A percentile compares a stretch with the other conserved stretches of the same genome.
These are phyloP conservation scores for Chitala chitala DNA, from an alignment of 2,113 vertebrate genomes.

Conservation along the genomic window DNA sequence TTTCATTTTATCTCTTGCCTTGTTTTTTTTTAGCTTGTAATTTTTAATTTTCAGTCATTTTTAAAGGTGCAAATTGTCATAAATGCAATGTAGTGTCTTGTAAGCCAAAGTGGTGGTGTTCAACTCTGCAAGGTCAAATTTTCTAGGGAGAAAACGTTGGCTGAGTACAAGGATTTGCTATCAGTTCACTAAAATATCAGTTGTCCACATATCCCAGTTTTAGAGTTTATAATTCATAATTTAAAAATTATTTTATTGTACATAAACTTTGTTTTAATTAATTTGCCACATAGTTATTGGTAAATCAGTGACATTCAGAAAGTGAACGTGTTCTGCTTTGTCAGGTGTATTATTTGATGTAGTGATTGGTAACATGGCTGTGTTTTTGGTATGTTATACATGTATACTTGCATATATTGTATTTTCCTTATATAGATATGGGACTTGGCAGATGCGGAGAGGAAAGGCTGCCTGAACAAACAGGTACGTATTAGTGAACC, in stretches of 20 bases:
- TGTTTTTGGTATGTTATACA: constrained; percentile 15
- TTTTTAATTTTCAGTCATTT: no score
- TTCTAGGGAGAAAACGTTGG: no score
- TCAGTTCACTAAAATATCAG: no score
- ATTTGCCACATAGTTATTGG: neutral
- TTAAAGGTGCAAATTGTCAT: no score
- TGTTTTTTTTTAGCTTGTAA: neutral
- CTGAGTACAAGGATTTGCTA: no score
- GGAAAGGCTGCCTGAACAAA: constrained; percentile 89
- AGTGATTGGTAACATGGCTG: no score
- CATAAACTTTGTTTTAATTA: neutral
- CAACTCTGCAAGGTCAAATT: no score
- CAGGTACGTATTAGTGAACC: constrained; percentile 67
- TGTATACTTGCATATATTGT: neutral
- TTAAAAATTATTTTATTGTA: neutral
- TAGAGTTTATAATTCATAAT: neutral
- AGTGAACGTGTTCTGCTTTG: neutral
- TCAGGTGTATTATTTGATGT: no score
- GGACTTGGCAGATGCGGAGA: constrained; percentile 92
- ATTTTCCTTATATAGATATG: constrained; percentile 70
- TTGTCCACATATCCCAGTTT: neutral
- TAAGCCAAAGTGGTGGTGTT: no score
- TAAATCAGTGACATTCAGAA: neutral
- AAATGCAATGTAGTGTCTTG: no score
- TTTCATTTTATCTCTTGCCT: neutral